Evolutionary conservation across 64 coral and sea anemone species (phyloP), one percentile per base, ranked within the genome.

Genomic region (Catalaphyllia jardinei): DNA sequence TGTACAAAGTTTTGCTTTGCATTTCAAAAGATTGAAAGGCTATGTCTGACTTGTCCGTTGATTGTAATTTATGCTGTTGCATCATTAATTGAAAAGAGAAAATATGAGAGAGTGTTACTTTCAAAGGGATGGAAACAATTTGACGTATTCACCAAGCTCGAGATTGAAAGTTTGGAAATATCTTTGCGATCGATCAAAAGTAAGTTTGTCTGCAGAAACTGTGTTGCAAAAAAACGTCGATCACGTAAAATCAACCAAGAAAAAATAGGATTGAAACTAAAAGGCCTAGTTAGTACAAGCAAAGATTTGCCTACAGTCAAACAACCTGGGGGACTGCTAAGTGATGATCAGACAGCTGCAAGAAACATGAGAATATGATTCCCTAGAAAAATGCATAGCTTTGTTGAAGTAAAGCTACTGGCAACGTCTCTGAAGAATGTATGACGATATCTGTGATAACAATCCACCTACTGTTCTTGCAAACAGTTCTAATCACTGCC

Each of bases 51-150:
- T 84, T 62, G 60, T 84, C 81, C 28, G 28, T 84, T 62, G 69
- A 84, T 84, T 84, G 81, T 84, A 84, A 84, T 84, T 84, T 84
- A 84, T 84, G 81, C 81, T 61, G 30, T 84, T 18, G 30, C 10
- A 28, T 30, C 17, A n/a, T n/a, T n/a, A n/a, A 84, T 84, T 6
- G 60, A 64, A 84, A 84, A 84, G 24, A 84, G 4, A 29, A 10
- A n/a, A n/a, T n/a, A 82, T 55, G 49, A 82, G 28, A 83, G 79
- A 14, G 81, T 67, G 3, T 38, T 84, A 25, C 60, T 84, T 5
- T 8, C 60, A 18, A 67, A 84, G 60, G 81, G 81, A 84, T 64
- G 60, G 81, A 84, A 84, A 84, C n/a, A 84, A 65, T 84, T 84
- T 62, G 80, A 84, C 50, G 59, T 84, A 6, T 2, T 84, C 80